A percentile compares a stretch with the other conserved stretches of the same genome.
Conservation (phyloP, 2,888 invertebrate species). For the Amorpha juglandis region DNA sequence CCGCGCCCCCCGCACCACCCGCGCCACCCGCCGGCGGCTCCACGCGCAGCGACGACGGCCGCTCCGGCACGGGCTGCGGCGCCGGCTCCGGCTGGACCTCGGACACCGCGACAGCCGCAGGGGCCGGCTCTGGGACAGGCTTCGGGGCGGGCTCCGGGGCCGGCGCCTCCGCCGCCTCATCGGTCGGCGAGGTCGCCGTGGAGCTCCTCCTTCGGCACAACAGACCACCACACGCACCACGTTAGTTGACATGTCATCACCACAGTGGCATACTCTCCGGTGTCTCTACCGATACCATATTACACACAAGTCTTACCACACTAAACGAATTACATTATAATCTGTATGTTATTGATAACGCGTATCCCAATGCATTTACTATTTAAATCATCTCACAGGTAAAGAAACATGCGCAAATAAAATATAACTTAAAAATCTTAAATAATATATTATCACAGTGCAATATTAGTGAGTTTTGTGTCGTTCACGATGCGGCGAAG, state of each 20-base stretch:
- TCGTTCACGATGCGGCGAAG: slow-evolving; percentile 30
- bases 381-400: not conserved
- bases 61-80: slow-evolving; percentile 8
- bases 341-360: no score
- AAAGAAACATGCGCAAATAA: no score
- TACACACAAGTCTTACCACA: not conserved
- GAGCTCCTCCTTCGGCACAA: slow-evolving; percentile 1
- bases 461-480: slow-evolving; percentile 42
- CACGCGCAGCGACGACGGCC: slow-evolving; percentile 20
- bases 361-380: not conserved
- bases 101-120: not conserved
- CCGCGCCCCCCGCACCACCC: slow-evolving; percentile 24
- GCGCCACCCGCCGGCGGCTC: not conserved
- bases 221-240: not conserved
- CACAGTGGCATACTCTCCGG: not conserved
- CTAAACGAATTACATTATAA: not conserved
- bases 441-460: slow-evolving; percentile 53
- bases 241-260: not conserved
- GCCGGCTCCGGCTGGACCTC: slow-evolving; percentile 15
- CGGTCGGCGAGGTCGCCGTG: not conserved
- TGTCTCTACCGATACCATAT: no score
- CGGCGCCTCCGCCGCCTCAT: slow-evolving; percentile 29
- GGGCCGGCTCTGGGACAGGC: no score
- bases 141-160: not conserved
- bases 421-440: slow-evolving; percentile 37